Evolutionary conservation across 2,113 vertebrate species (phyloP), one percentile per base, ranked within the genome.

Genomic region (Scortum barcoo): DNA sequence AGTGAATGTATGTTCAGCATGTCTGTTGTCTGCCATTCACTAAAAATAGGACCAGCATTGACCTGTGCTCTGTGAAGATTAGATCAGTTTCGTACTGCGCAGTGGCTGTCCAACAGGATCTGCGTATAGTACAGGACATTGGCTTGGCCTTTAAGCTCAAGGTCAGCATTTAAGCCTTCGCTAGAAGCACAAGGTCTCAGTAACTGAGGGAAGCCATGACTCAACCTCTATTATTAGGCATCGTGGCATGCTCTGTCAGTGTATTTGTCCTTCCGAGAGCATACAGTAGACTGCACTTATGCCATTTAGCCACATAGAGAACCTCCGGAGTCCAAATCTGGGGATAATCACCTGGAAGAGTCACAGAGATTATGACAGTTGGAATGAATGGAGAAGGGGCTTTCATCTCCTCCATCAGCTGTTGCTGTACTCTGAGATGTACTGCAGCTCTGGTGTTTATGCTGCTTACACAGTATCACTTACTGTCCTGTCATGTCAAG

Each of bases 311-410:
- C 44, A 46, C 61, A 75, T 24, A n/a, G 48, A 77, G 76, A 76
- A 77, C 80, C 76, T 72, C 38, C 20, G 62, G 68, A 70, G 63
- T 62, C 78, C 83, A 88, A 92, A 86, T 84, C 82, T 85, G 76
- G 86, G 83, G 86, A 90, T 90, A 88, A 93, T 88, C 82, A 89
- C 88, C 88, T 90, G 85, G 70, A 82, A 75, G 78, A 91, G 78
- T 87, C 80, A 67, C 33, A 20, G 77, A 88, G 86, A 88, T 90
- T 88, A 90, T 85, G 50, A 60, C 54, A 78, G 80, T 46, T 57
- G 67, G 62, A 71, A 74, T 72, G 83, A 88, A 87, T 86, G 60
- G 58, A 85, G 75, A 65, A 68, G 50, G n/a, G 61, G 56, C 40
- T 74, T 78, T 78, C 40, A 67, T 78, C 48, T 61, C 30, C 50